A percentile compares a stretch with the other conserved stretches of the same genome.
Conservation (phyloP, 2,888 invertebrate genomes). For the Octodonta nipae region DNA sequence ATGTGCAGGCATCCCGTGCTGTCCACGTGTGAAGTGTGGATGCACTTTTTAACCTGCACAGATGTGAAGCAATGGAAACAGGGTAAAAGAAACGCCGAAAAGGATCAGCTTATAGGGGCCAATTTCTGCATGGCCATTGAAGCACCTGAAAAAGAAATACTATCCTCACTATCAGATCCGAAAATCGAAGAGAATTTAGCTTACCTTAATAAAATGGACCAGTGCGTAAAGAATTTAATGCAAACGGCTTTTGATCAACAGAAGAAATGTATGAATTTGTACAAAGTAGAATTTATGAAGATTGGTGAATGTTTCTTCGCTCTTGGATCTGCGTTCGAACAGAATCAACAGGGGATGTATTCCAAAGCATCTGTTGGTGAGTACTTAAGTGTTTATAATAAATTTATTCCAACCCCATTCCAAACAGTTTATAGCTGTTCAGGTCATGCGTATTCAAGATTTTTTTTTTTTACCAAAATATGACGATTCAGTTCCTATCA, state of each 20-base stretch:
- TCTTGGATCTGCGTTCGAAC: slow-evolving; percentile 69
- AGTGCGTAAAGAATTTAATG: slow-evolving; percentile 70
- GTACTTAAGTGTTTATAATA: too few relatives aligned
- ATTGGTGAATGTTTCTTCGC: slow-evolving; percentile 77
- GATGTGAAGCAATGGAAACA: slow-evolving; percentile 96
- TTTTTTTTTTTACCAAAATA: too few relatives aligned
- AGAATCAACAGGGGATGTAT: slow-evolving; percentile 55
- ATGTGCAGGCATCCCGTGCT: slow-evolving; percentile 93
- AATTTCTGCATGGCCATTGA: slow-evolving; percentile 83
- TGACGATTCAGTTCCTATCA: too few relatives aligned
- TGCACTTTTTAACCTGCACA: slow-evolving; percentile 92
- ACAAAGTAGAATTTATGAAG: slow-evolving; percentile 81
- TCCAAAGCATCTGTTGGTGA: slow-evolving; percentile 58
- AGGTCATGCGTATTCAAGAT: too few relatives aligned
- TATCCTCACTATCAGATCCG: slow-evolving; percentile 61
- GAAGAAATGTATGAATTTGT: slow-evolving; percentile 72
- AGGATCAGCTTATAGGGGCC: slow-evolving; percentile 78
- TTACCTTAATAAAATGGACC: slow-evolving; percentile 77
- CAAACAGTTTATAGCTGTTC: too few relatives aligned
- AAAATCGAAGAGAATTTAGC: slow-evolving; percentile 72
- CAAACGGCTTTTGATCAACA: slow-evolving; percentile 71
- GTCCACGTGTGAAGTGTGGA: slow-evolving; percentile 83
- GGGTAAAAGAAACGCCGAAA: slow-evolving; percentile 90
- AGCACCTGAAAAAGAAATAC: slow-evolving; percentile 65
- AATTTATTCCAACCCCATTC: too few relatives aligned